Evolutionary conservation across 2,113 vertebrate species (phyloP).

Genomic region (Excalfactoria chinensis): DNA sequence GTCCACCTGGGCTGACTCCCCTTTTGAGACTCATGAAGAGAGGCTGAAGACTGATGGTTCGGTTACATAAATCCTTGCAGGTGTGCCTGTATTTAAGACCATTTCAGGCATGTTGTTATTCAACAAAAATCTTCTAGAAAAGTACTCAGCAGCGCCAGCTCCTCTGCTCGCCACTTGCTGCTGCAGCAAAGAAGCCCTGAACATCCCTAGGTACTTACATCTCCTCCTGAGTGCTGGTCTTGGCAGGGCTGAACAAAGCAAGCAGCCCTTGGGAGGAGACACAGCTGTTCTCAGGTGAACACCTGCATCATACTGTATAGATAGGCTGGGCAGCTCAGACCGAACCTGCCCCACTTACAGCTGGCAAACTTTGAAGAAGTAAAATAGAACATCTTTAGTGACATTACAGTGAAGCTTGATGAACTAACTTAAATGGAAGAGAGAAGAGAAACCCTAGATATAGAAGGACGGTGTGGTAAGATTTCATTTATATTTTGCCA

Average conservation of each 20-base stretch:
- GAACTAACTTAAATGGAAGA: background rate
- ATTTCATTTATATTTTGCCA: background rate
- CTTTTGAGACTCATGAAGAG: background rate
- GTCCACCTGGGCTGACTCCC: background rate
- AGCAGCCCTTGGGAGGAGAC: background rate
- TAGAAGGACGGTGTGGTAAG: background rate
- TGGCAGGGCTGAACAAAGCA: background rate
- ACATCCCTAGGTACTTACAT: background rate
- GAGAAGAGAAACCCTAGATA: background rate
- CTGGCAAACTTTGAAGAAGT: background rate
- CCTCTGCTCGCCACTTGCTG: background rate
- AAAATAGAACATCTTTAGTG: constrained; percentile 10
- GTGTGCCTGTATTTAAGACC: background rate
- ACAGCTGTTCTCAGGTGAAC: background rate
- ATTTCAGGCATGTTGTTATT: background rate
- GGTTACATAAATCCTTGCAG: background rate
- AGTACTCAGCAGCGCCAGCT: background rate
- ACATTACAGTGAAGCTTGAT: background rate
- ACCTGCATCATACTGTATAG: background rate
- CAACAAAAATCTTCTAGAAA: background rate
- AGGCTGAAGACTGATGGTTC: background rate
- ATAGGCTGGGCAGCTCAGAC: background rate
- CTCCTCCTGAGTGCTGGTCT: background rate
- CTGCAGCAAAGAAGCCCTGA: background rate
- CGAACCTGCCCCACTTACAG: background rate